A percentile compares a stretch with the other conserved stretches of the same genome.
Conservation (phyloP, 2,888 invertebrate species). For the Morinoia aosen region DNA sequence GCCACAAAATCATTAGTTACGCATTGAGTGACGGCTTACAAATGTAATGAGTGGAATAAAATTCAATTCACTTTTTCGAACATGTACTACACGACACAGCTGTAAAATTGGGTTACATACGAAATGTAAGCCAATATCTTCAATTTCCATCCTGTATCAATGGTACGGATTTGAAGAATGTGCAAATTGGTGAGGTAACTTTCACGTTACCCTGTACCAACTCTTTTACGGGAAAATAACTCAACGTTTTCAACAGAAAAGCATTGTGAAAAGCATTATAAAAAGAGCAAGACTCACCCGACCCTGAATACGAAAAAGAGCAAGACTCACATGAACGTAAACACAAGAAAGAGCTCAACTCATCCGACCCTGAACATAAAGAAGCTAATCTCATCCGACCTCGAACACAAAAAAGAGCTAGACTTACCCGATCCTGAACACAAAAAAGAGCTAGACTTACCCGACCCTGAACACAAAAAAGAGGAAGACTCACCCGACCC, state of each 20-base stretch:
- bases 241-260: background rate
- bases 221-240: background rate
- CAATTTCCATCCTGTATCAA: no score
- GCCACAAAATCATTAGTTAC: background rate
- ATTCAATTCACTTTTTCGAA: no score
- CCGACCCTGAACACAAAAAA: background rate
- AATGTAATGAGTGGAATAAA: background rate
- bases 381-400: background rate
- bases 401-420: background rate
- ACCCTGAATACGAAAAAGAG: no score
- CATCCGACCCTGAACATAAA: background rate
- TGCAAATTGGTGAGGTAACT: no score
- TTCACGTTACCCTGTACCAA: background rate
- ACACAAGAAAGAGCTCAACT: background rate
- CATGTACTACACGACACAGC: background rate
- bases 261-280: background rate
- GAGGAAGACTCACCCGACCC: background rate
- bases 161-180: no score
- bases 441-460: background rate
- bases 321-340: background rate
- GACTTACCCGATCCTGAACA: background rate
- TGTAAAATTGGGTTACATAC: background rate
- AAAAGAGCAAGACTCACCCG: background rate
- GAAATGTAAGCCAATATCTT: no score
- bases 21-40: background rate